Evolutionary conservation across 2,113 vertebrate species (phyloP).

Genomic region (Phasianus colchicus): DNA sequence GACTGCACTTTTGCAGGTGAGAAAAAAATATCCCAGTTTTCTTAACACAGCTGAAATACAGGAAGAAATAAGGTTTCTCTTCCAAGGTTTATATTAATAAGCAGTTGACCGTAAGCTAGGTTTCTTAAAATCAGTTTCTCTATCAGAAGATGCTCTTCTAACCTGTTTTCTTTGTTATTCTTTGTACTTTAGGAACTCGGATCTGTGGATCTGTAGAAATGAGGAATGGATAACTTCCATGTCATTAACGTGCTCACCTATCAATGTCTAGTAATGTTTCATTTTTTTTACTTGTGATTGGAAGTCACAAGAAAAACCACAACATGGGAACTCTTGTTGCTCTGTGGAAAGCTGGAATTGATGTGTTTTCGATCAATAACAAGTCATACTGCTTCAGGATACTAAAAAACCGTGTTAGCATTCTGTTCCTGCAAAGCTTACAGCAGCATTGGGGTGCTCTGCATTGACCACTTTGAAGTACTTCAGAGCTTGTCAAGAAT

Average conservation of each 20-base stretch:
- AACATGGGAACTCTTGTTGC: not conserved
- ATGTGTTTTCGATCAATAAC: not conserved
- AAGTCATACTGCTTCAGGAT: not conserved
- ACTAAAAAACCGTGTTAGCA: not conserved
- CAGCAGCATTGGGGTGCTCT: not conserved
- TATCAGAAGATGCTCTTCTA: not conserved
- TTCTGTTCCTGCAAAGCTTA: not conserved
- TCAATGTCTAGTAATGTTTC: not conserved
- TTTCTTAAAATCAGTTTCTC: not conserved
- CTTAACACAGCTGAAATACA: not conserved
- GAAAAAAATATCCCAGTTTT: not conserved
- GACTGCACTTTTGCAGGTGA: not conserved
- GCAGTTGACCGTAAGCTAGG: not conserved
- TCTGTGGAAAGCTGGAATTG: not conserved
- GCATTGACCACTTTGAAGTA: not conserved
- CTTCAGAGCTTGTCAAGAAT: not conserved
- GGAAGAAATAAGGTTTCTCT: not conserved
- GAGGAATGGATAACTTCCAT: not conserved
- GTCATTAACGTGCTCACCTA: not conserved
- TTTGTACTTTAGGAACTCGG: not conserved
- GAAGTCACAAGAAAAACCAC: not conserved
- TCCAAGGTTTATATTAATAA: not conserved
- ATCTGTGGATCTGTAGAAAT: not conserved
- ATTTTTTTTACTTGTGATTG: not conserved
- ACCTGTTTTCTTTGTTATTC: not conserved